Percentiles rank a stretch among this genome's conserved stretches.
These are phyloP conservation scores for Arvicanthis niloticus DNA, from an alignment of 2,113 vertebrate species.

Conservation along the genomic window DNA sequence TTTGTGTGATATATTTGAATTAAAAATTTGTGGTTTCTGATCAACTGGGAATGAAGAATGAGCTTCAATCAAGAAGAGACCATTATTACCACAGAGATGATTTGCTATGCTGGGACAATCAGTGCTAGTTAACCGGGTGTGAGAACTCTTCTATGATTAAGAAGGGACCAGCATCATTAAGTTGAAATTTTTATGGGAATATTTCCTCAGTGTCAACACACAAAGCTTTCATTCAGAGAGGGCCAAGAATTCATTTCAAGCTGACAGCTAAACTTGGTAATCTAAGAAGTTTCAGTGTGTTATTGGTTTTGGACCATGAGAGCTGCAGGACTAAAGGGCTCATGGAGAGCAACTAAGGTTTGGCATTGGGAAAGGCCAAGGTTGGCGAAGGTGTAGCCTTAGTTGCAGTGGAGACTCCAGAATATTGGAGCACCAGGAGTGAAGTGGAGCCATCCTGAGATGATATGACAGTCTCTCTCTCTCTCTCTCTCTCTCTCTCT, in stretches of 20 bases:
- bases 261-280: neutral
- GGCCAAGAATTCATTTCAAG: neutral
- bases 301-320: neutral
- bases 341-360: neutral
- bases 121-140: neutral
- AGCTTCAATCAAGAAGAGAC: neutral
- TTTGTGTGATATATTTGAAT: neutral
- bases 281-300: neutral
- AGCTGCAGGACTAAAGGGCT: neutral
- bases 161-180: neutral
- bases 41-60: neutral
- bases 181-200: neutral
- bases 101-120: neutral
- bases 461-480: neutral
- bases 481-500: too few relatives aligned
- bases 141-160: neutral
- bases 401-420: neutral
- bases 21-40: neutral
- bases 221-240: neutral
- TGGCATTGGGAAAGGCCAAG: neutral
- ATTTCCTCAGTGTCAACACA: neutral
- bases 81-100: neutral
- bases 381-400: neutral
- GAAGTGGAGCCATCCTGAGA: neutral
- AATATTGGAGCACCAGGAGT: neutral